Base-by-base conservation (phyloP, 2,113 vertebrate genomes). In the Genyomyrus donnyi region DNA sequence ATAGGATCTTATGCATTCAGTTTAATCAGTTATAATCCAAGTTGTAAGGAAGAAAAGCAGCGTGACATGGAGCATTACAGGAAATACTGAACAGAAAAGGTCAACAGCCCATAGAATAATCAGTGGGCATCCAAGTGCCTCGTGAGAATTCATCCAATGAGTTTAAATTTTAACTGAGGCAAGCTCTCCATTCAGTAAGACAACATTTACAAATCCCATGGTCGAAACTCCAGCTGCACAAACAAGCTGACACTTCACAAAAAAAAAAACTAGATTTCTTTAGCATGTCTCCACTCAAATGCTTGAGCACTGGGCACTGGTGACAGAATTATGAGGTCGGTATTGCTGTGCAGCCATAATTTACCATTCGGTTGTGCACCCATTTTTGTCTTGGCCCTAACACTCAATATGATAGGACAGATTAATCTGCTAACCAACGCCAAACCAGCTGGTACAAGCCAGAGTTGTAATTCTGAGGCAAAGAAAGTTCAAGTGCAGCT, bases 401-500 rank as follows among this genome's bases (percentile, higher is more conserved):
- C 80, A 35, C 10, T 6, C 56, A 70, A 21, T 53, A 88, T 89
- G 90, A 90, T 88, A 56, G 86, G 70, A 46, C 66, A 88, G 19
- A 50, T 70, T 91, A 92, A 92, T 93, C 90, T 85, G 52, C 87
- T 58, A 53, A 87, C 88, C 91, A 91, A 49, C 91, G 11, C 42
- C 84, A 70, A 88, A 89, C 91, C 88, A 35, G 83, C 90, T 91
- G 92, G 50, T 90, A 89, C 89, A 90, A 90, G 90, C 70, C 90
- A 92, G 90, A 91, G 89, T 88, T 88, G 89, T 91, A 91, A 92
- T 90, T 91, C 46, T 45, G 74, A 91, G 80, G 88, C 58, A 88
- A 66, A 89, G 89, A 91, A 66, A 62, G 66, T 85, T 24, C 48
- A 70, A 83, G 42, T 90, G 10, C 24, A 46, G 27, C 70, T 42